A percentile compares a stretch with the other conserved stretches of the same genome.
Conservation (phyloP, 2,113 vertebrate species). For the Glaucomys volans region DNA sequence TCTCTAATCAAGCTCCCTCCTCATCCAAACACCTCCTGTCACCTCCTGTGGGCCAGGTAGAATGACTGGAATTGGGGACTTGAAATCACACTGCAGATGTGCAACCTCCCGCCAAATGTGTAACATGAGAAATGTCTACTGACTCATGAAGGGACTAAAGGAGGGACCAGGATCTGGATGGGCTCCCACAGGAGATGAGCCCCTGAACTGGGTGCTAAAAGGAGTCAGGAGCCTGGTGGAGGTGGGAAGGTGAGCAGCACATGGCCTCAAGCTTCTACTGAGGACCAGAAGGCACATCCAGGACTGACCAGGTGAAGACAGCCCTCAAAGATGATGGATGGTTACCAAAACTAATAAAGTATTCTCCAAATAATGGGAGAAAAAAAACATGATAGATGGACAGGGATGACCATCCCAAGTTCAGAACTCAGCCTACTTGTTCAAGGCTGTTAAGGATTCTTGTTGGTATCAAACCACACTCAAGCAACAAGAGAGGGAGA, state of each 20-base stretch:
- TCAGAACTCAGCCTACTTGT: background rate
- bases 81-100: background rate
- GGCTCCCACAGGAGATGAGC: background rate
- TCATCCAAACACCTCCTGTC: background rate
- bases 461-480: background rate
- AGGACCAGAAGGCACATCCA: background rate
- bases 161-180: background rate
- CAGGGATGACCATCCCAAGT: background rate
- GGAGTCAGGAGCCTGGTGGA: background rate
- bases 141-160: background rate
- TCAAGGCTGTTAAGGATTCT: background rate
- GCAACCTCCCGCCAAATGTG: rapidly evolving
- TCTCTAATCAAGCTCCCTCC: background rate
- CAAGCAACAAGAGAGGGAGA: background rate
- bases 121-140: background rate
- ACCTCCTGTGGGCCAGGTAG: background rate
- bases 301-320: background rate
- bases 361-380: too few relatives aligned
- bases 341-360: too few relatives aligned
- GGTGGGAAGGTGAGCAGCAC: rapidly evolving
- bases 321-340: background rate
- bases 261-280: background rate
- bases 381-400: background rate
- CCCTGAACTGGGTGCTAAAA: background rate
- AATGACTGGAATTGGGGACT: background rate